Percentiles rank a stretch among this genome's conserved stretches.
Conservation (phyloP, 2,113 vertebrate genomes). For the Chloroceryle aenea region DNA sequence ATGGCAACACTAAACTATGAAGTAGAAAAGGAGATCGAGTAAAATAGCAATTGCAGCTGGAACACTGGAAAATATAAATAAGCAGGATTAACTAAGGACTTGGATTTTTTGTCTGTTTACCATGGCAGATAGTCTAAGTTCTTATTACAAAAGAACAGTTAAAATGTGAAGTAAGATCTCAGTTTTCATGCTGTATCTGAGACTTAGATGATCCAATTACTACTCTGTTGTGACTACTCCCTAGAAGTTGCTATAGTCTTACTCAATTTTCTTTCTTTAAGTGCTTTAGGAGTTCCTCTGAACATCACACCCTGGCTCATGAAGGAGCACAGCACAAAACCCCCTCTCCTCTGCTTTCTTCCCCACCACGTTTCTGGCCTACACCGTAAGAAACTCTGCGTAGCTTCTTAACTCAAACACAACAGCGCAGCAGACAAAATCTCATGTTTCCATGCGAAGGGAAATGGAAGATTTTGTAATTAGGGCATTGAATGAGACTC, state of each 20-base stretch:
- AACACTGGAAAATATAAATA: not conserved
- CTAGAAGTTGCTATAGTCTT: not conserved
- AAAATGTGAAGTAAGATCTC: not conserved
- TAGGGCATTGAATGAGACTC: not conserved
- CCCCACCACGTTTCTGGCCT: not conserved
- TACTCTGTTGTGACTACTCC: not conserved
- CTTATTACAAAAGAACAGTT: not conserved
- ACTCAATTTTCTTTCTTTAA: not conserved
- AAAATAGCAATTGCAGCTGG: not conserved
- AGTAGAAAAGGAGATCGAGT: not conserved
- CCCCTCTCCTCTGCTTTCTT: not conserved
- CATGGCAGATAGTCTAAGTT: not conserved
- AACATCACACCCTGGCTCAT: not conserved
- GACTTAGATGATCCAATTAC: not conserved
- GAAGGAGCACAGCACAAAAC: not conserved
- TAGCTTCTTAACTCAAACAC: not conserved
- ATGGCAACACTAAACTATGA: not conserved
- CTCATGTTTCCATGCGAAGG: not conserved
- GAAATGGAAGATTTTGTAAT: not conserved
- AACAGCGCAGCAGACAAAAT: not conserved
- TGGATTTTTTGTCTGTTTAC: not conserved
- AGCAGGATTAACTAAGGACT: not conserved
- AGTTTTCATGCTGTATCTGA: not conserved
- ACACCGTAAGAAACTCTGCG: not conserved
- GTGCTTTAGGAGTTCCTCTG: not conserved